A percentile compares a stretch with the other conserved stretches of the same genome.
phyloP scores from a whole-genome alignment of 2,888 invertebrate genomes.

The Xylocampa areola region DNA sequence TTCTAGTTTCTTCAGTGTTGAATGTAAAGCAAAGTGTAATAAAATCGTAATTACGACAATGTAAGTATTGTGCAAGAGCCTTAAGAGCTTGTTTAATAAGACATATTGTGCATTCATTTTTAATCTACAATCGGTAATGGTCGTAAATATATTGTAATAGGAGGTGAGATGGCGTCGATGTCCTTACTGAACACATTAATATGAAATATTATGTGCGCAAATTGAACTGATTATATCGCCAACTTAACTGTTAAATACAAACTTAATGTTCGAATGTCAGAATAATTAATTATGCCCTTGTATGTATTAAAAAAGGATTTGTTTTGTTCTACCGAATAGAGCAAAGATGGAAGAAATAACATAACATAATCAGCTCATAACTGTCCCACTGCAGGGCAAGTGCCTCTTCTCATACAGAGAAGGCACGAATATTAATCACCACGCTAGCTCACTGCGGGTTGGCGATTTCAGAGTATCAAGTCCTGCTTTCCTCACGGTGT shows the following conservation, averaged over 20 bases:
- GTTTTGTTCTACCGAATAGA: constrained; percentile 14
- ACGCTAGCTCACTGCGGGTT: no score
- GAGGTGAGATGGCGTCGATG: constrained; percentile 56
- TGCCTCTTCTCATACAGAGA: no score
- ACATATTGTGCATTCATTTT: constrained; percentile 60
- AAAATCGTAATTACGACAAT: constrained; percentile 6
- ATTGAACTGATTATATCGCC: constrained; percentile 57
- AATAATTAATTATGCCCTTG: constrained; percentile 39
- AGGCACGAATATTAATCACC: no score
- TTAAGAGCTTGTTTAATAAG: constrained; percentile 56
- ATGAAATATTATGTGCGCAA: constrained; percentile 61
- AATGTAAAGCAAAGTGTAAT: not conserved
- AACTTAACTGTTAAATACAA: constrained; percentile 21
- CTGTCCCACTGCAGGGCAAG: no score
- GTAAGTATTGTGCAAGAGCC: constrained; percentile 36
- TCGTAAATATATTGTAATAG: constrained; percentile 55
- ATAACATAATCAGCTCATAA: no score
- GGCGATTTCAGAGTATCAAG: no score
- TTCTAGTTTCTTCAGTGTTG: not conserved
- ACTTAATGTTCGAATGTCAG: constrained; percentile 40
- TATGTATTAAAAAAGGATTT: constrained; percentile 17
- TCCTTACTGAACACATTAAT: constrained; percentile 65
- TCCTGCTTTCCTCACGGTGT: no score
- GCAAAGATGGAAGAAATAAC: not conserved
- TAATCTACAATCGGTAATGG: constrained; percentile 64